phyloP scores from a whole-genome alignment of 2,113 vertebrate species.

The Cyanocitta stelleri region DNA sequence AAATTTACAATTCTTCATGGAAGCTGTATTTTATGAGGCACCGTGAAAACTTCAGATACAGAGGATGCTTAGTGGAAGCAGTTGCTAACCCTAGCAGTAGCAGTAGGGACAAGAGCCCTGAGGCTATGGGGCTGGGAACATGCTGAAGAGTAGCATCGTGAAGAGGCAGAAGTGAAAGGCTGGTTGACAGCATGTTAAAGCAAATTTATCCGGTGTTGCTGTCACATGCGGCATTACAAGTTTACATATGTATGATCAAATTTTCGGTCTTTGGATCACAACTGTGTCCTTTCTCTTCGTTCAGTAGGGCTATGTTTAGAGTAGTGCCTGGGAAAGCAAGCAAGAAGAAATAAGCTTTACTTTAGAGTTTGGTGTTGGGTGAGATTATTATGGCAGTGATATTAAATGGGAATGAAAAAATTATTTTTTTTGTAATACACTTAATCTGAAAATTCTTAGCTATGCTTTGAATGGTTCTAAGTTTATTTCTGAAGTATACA shows the following conservation, averaged over 20 bases:
- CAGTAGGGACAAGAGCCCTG: slow-evolving; percentile 2
- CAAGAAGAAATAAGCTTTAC: neutral
- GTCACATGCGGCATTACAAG: neutral
- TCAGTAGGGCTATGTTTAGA: neutral
- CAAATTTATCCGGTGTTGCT: neutral
- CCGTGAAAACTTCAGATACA: neutral
- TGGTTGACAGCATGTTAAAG: slow-evolving; percentile 46
- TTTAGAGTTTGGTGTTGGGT: neutral
- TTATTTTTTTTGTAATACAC: neutral
- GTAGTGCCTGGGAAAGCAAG: neutral
- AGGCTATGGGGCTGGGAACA: slow-evolving; percentile 16
- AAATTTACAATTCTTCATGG: neutral
- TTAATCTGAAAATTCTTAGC: neutral
- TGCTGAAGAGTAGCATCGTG: neutral
- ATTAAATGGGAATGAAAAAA: neutral
- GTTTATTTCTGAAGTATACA: neutral
- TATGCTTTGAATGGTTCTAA: neutral
- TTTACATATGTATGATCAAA: slow-evolving; percentile 25
- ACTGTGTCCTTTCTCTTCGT: neutral
- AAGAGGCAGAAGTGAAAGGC: slow-evolving; percentile 36
- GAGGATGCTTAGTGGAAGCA: slow-evolving; percentile 1
- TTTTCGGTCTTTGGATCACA: slow-evolving; percentile 10
- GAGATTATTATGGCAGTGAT: neutral
- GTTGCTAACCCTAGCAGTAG: slow-evolving; percentile 14
- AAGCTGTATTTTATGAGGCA: neutral